These are phyloP conservation scores for Aurelia sp. DNA, from an alignment of 30 jellyfish, hydroid and myxozoan species.

Conservation along the genomic window DNA sequence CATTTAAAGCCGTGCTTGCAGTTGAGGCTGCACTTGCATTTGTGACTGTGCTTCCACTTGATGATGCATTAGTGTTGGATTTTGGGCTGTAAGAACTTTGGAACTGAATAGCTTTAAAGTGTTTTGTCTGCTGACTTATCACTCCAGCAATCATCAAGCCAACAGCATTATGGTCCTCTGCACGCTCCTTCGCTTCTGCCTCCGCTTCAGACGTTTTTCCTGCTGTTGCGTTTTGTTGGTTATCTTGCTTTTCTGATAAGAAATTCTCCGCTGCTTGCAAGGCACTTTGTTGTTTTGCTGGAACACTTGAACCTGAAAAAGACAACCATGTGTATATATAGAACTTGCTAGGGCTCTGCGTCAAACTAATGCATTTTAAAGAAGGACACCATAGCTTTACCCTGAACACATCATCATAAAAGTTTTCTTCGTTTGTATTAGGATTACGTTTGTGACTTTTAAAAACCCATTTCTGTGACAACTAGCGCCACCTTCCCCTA, in stretches of 20 bases:
- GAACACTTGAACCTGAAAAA: background rate
- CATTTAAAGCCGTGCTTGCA: background rate
- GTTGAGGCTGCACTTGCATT: too few relatives aligned
- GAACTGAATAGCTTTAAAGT: conserved; percentile 48
- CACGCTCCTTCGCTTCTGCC: conserved; percentile 24
- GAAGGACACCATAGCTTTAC: too few relatives aligned
- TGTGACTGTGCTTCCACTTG: too few relatives aligned
- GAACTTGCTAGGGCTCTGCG: too few relatives aligned
- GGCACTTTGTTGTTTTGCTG: conserved; percentile 1
- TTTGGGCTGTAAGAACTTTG: conserved; percentile 8
- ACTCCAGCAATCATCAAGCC: conserved; percentile 61
- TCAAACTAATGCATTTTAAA: too few relatives aligned
- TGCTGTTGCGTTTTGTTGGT: background rate
- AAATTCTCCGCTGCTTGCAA: conserved; percentile 47
- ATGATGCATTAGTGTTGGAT: background rate
- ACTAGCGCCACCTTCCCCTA: too few relatives aligned
- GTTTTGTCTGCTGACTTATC: conserved; percentile 30
- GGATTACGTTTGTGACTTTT: too few relatives aligned
- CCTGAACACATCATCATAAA: too few relatives aligned
- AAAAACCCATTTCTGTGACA: too few relatives aligned
- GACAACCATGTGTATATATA: too few relatives aligned
- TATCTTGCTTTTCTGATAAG: conserved; percentile 49
- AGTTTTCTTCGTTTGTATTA: too few relatives aligned
- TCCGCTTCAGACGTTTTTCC: conserved; percentile 15
- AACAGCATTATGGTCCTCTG: conserved; percentile 30